These are phyloP conservation scores for Mustela lutreola DNA, from an alignment of 2,113 vertebrate species.

Conservation along the genomic window DNA sequence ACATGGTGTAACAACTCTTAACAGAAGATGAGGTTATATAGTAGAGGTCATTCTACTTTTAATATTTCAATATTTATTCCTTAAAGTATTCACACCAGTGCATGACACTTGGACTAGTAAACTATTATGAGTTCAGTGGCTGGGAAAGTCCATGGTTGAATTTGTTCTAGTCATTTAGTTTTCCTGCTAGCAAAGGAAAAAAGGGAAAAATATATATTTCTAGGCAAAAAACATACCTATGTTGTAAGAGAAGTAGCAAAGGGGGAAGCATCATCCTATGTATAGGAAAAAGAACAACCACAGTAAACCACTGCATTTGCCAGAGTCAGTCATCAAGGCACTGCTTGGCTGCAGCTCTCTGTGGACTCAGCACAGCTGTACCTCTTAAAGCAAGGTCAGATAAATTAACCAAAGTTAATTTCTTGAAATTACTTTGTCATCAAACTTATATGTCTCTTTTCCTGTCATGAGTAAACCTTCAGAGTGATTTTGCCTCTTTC, in stretches of 20 bases:
- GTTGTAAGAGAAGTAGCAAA: background rate
- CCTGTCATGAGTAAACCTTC: constrained; percentile 64
- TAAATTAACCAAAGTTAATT: constrained; percentile 82
- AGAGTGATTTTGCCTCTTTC: background rate
- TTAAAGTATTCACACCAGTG: background rate
- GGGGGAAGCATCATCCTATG: background rate
- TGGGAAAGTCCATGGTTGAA: background rate
- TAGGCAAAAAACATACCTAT: background rate
- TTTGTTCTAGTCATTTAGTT: background rate
- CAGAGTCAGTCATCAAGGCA: constrained; percentile 5
- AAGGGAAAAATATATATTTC: background rate
- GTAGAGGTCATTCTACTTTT: background rate
- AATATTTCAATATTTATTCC: background rate
- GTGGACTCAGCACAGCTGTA: constrained; percentile 74
- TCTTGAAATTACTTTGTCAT: constrained; percentile 82
- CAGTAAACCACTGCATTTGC: background rate
- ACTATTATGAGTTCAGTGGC: background rate
- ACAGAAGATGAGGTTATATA: background rate
- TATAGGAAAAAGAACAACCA: background rate
- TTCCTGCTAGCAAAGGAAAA: background rate
- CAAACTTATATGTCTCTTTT: constrained; percentile 77
- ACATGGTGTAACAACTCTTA: background rate
- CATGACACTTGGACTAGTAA: background rate
- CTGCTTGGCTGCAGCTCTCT: constrained; percentile 68
- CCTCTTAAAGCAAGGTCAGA: constrained; percentile 77